A percentile compares a stretch with the other conserved stretches of the same genome.
Evolutionary conservation across 64 coral and sea anemone species (phyloP).

Genomic region (Actinia tenebrosa): DNA sequence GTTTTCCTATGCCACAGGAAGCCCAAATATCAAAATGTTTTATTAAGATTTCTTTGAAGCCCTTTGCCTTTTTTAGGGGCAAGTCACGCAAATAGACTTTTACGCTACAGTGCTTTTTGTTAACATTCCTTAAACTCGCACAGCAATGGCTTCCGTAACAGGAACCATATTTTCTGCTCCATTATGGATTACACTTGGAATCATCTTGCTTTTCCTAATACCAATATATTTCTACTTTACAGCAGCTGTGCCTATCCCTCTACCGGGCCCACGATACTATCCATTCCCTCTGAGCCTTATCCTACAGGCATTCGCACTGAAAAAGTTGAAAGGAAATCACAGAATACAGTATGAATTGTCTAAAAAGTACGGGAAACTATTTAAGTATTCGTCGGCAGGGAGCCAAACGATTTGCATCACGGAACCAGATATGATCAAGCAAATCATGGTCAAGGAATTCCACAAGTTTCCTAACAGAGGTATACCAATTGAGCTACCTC

Average conservation of each 20-base stretch:
- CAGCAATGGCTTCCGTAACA: neutral
- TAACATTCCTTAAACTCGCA: neutral
- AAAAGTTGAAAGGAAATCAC: neutral
- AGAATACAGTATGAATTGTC: neutral
- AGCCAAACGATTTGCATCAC: neutral
- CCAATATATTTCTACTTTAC: neutral
- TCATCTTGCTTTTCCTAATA: neutral
- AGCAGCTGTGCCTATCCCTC: neutral
- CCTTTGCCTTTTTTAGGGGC: no score
- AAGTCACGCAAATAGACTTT: no score
- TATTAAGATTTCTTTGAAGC: no score
- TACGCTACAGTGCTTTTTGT: neutral
- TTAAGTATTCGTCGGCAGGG: neutral
- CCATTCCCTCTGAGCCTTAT: neutral
- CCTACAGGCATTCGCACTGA: neutral
- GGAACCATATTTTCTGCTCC: neutral
- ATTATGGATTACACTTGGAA: neutral
- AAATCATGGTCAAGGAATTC: constrained; percentile 45
- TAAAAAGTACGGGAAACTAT: constrained; percentile 4
- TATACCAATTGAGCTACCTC: neutral
- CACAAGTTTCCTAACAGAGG: constrained; percentile 26
- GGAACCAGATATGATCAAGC: constrained; percentile 47
- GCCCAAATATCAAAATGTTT: no score
- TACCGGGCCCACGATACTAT: neutral
- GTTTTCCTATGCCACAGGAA: no score